Percentiles rank a stretch among this genome's conserved stretches.
Evolutionary conservation across 2,113 vertebrate species (phyloP).

Genomic region (Dromiciops gliroides): DNA sequence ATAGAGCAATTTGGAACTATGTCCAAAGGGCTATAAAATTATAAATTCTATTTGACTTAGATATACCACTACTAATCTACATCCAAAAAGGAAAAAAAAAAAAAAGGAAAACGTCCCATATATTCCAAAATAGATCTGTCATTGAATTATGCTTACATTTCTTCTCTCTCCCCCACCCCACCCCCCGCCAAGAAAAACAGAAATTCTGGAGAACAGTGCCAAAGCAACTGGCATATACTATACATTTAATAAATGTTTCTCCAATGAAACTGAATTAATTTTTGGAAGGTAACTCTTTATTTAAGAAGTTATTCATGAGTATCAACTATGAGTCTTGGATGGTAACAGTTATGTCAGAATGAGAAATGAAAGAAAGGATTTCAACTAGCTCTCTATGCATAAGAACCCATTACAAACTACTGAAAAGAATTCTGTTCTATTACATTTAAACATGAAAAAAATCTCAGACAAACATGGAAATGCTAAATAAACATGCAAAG

Average conservation of each 20-base stretch:
- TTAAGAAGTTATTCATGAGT: not conserved
- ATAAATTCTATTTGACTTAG: too few relatives aligned
- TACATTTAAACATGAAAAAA: not conserved
- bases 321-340: not conserved
- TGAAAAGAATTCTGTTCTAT: not conserved
- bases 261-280: not conserved
- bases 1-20: too few relatives aligned
- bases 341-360: not conserved
- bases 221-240: not conserved
- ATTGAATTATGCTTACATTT: not conserved
- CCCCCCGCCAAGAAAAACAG: not conserved
- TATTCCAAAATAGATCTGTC: too few relatives aligned
- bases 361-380: not conserved
- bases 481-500: not conserved
- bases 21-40: too few relatives aligned
- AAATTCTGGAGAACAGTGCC: not conserved
- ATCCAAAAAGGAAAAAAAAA: too few relatives aligned
- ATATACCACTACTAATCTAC: too few relatives aligned
- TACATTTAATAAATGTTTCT: not conserved
- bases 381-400: not conserved
- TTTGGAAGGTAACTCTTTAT: not conserved
- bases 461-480: not conserved
- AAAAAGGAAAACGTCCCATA: too few relatives aligned
- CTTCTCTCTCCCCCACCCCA: rapidly evolving
- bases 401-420: not conserved